phyloP scores from a whole-genome alignment of 2,888 invertebrate genomes.

The Pharmacophagus antenor region DNA sequence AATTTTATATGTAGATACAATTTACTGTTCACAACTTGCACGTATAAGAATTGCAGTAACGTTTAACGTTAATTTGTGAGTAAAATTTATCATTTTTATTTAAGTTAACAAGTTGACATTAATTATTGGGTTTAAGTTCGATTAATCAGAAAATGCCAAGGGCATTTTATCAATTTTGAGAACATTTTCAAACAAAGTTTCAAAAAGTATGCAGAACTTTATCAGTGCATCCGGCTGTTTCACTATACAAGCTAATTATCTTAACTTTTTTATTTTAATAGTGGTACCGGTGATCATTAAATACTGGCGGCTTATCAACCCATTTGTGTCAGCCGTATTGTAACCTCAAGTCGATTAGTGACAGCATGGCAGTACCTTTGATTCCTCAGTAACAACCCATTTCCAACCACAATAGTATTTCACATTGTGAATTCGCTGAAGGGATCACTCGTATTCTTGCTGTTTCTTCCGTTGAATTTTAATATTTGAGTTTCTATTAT shows the following conservation, averaged over 20 bases:
- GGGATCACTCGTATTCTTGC: too few relatives aligned
- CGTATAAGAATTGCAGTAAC: background rate
- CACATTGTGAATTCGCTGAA: too few relatives aligned
- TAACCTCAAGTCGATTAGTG: too few relatives aligned
- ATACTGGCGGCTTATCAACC: background rate
- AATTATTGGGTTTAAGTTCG: background rate
- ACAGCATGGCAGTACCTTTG: background rate
- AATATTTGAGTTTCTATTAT: too few relatives aligned
- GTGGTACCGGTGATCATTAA: background rate
- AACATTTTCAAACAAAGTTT: background rate
- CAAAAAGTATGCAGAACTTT: background rate
- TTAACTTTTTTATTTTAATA: background rate
- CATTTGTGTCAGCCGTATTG: background rate
- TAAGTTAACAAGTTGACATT: background rate
- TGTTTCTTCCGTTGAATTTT: too few relatives aligned
- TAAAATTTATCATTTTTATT: background rate
- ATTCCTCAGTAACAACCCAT: background rate
- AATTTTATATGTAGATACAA: too few relatives aligned
- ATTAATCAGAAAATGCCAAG: background rate
- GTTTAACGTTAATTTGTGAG: background rate
- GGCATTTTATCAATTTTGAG: background rate
- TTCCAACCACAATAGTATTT: too few relatives aligned
- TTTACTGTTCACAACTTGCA: too few relatives aligned
- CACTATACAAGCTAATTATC: background rate
- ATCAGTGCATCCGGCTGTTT: background rate